Base-by-base conservation (phyloP, 2,888 invertebrate genomes). In the Drosophila buzzatii region DNA sequence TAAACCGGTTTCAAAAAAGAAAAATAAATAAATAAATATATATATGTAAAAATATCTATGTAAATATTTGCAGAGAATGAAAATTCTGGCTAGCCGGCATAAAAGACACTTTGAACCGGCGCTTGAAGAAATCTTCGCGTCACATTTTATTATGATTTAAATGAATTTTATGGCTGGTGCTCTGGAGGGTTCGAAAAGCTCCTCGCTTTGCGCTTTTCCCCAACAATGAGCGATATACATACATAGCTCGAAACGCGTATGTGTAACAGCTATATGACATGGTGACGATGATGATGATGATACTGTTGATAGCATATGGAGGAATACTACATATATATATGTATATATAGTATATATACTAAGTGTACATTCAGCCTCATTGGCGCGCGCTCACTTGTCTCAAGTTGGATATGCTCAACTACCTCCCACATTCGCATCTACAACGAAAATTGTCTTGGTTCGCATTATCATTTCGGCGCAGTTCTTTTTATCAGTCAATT, bases 401-500 rank as follows among this genome's bases (percentile, higher is more conserved):
- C 65, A 76, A 70, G 68, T 81, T 79, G 63, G 63, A 74, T 68
- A 56, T 62, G 57, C 39, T 47, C 70, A 62, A 64, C 73, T 70
- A 64, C 81, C 81, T 67, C 80, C 75, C 67, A 77, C 78, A 68
- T 62, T 68, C 66, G 56, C 61, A 59, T 67, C 51, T 58, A 74
- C 65, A 70, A 63, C 56, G 64, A 71, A 64, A 70, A 71, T 67
- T 69, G 14, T 35, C 51, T 63, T 75, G 83, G 67, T 76, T 60
- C 73, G 64, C 63, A 72, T 78, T 71, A 84, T 83, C 81, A 73
- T 68, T 84, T 82, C 75, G 78, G 88, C 85, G 85, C 85, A 85
- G 88, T 89, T 89, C 85, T 85, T 85, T 89, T 80, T 89, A 85
- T 89, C 85, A 85, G 85, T 85, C 80, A 78, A 80, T 89, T 80